These are phyloP conservation scores for Myzus persicae DNA, from an alignment of 1,140 invertebrate genomes.

Conservation along the genomic window DNA sequence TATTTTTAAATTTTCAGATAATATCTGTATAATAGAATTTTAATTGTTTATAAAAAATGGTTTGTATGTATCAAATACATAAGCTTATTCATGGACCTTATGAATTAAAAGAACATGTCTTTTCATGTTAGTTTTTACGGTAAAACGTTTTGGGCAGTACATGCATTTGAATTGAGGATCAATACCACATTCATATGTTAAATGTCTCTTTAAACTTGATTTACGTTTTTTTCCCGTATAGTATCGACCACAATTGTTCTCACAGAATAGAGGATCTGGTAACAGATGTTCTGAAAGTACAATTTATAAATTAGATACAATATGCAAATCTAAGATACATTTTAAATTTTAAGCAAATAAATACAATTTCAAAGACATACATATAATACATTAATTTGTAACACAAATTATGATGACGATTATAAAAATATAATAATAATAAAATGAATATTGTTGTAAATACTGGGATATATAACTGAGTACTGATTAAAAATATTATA, in stretches of 20 bases:
- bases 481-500: not conserved
- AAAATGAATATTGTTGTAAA: not conserved
- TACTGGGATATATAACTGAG: not conserved
- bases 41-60: not conserved
- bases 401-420: not conserved
- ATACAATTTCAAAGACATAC: not conserved
- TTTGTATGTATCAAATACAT: not conserved
- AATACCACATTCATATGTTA: constrained; percentile 60
- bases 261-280: not conserved
- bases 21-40: too few relatives aligned
- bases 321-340: not conserved
- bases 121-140: constrained; percentile 62
- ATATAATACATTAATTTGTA: too few relatives aligned
- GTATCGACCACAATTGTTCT: constrained; percentile 49
- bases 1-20: not conserved
- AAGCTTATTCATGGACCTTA: not conserved
- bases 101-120: constrained; percentile 60
- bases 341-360: not conserved
- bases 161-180: constrained; percentile 56
- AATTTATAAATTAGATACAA: not conserved
- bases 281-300: not conserved
- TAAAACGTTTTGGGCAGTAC: constrained; percentile 61
- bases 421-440: not conserved
- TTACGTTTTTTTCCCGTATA: constrained; percentile 61
- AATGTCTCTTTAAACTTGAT: constrained; percentile 58